Conservation (phyloP, 2,113 vertebrate species). For the Tetrao urogallus region DNA sequence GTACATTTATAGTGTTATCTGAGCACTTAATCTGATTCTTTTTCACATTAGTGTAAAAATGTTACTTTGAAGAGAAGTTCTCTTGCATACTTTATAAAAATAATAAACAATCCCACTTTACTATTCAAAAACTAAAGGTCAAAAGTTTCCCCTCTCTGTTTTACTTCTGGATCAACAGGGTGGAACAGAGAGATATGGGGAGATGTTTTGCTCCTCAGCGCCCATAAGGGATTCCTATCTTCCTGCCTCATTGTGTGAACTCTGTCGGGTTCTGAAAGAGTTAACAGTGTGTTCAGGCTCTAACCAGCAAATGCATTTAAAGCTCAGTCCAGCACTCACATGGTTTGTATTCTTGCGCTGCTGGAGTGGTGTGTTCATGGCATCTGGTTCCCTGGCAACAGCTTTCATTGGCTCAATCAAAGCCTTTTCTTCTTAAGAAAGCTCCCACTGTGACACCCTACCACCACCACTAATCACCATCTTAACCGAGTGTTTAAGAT, state of each 20-base stretch:
- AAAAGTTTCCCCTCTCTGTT: background rate
- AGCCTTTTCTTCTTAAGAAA: constrained; percentile 85
- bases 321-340: constrained; percentile 75
- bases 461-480: constrained; percentile 83
- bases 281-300: constrained; percentile 66
- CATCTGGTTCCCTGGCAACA: constrained; percentile 88
- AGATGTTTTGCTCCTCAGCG: background rate
- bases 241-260: background rate
- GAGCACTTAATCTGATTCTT: constrained; percentile 36
- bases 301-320: constrained; percentile 72
- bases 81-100: constrained; percentile 1
- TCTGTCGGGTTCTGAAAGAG: constrained; percentile 61
- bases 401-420: constrained; percentile 86
- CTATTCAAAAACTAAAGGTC: constrained; percentile 48
- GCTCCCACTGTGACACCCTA: constrained; percentile 81
- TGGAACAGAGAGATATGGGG: background rate
- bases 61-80: constrained; percentile 55
- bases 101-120: background rate
- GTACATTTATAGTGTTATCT: constrained; percentile 31
- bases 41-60: constrained; percentile 23
- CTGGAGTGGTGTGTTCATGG: constrained; percentile 82
- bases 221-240: background rate
- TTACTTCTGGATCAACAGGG: background rate
- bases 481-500: constrained; percentile 76
- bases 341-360: constrained; percentile 80